Conservation (phyloP, 2,797 vertebrate genomes). For the Sebastes diploproa region DNA sequence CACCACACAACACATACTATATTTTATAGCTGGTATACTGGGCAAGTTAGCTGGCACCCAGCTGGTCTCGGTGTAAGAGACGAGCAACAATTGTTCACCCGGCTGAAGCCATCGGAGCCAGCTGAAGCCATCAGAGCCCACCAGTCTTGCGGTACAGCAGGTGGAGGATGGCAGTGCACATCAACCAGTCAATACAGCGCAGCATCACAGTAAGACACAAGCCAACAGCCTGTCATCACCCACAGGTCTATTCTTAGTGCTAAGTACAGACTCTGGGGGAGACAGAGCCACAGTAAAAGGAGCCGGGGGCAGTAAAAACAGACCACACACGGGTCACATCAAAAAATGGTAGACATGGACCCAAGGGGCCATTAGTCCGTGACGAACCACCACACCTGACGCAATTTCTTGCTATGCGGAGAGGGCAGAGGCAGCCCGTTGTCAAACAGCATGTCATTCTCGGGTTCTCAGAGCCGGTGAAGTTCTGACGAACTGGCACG, state of each 20-base stretch:
- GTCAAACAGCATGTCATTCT: conserved; percentile 9
- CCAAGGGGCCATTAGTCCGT: conserved; percentile 35
- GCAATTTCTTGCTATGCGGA: conserved; percentile 20
- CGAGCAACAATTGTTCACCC: neutral
- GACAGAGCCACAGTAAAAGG: conserved; percentile 45
- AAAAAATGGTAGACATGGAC: conserved; percentile 48
- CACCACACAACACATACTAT: neutral
- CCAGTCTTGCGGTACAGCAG: conserved; percentile 19
- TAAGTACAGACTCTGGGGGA: conserved; percentile 37
- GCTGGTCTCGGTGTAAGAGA: neutral
- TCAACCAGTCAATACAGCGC: conserved; percentile 32
- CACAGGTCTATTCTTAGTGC: conserved; percentile 55
- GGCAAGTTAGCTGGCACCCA: neutral
- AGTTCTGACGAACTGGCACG: neutral
- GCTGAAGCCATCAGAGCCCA: conserved; percentile 3
- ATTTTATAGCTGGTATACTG: neutral
- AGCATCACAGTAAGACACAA: conserved; percentile 39
- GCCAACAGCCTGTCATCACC: conserved; percentile 55
- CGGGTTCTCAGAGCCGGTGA: neutral
- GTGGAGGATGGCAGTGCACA: conserved; percentile 26
- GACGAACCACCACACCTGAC: conserved; percentile 42
- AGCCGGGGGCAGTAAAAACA: conserved; percentile 53
- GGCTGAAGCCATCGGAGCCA: neutral
- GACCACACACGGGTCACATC: conserved; percentile 55
- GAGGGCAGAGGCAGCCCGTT: neutral